Conservation (phyloP, 2,888 invertebrate species). For the Agrotis exclamationis region DNA sequence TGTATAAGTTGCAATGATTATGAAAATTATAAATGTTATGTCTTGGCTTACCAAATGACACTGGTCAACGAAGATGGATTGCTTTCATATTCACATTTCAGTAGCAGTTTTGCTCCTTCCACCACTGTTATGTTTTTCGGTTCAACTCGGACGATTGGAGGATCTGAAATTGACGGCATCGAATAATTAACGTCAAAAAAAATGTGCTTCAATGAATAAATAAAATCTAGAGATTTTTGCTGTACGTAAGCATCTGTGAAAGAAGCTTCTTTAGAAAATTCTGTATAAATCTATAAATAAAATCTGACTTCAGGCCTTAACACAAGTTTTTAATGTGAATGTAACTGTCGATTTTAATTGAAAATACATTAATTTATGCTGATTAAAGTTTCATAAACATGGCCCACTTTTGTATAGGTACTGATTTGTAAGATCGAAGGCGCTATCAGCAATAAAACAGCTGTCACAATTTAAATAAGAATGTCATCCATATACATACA, state of each 20-base stretch:
- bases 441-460: neutral
- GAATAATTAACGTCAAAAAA: neutral
- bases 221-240: too few species aligned
- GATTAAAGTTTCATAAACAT: too few species aligned
- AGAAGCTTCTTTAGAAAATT: too few species aligned
- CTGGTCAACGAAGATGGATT: conserved; percentile 95
- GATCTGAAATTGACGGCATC: conserved; percentile 91
- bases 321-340: too few species aligned
- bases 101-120: conserved; percentile 94
- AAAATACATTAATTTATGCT: too few species aligned
- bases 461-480: neutral
- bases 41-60: conserved; percentile 94
- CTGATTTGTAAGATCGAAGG: too few species aligned
- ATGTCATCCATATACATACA: conserved; percentile 92
- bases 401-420: too few species aligned
- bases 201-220: too few species aligned
- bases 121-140: conserved; percentile 95
- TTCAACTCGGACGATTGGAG: conserved; percentile 95
- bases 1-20: too few species aligned
- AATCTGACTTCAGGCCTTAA: neutral
- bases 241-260: too few species aligned
- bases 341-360: too few species aligned
- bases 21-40: too few species aligned
- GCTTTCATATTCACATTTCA: conserved; percentile 96
- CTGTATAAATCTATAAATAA: neutral